Conservation (phyloP, 2,113 vertebrate species). For the Lagopus muta region DNA sequence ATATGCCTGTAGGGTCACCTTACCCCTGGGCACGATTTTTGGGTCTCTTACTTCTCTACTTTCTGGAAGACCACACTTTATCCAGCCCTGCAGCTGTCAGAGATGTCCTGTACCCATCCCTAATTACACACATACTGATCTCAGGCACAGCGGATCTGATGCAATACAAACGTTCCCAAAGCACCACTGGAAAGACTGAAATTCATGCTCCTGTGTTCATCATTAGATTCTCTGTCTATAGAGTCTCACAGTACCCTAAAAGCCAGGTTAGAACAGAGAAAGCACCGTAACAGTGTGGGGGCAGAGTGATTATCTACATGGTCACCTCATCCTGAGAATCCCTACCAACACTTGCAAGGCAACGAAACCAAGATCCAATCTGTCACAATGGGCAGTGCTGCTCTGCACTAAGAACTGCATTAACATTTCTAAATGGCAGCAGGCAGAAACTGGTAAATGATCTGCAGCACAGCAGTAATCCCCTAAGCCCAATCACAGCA, state of each 20-base stretch:
- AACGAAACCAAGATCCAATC: background rate
- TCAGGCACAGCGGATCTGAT: background rate
- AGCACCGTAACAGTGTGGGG: background rate
- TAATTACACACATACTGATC: background rate
- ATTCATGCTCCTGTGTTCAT: background rate
- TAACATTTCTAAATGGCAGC: background rate
- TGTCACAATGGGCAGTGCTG: background rate
- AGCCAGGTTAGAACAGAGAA: background rate
- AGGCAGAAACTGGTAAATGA: background rate
- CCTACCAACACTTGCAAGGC: background rate
- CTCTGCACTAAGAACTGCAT: background rate
- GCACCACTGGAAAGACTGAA: background rate
- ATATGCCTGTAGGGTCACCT: background rate
- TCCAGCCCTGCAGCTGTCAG: background rate
- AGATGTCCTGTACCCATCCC: background rate
- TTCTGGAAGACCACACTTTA: background rate
- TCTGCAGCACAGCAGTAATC: background rate
- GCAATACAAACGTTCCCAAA: background rate
- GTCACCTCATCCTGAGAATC: background rate
- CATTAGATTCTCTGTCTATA: background rate
- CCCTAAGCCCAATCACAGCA: background rate
- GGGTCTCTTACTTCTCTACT: background rate
- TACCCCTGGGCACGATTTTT: background rate
- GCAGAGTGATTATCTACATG: background rate
- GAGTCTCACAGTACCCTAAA: background rate